phyloP scores from a whole-genome alignment of 2,888 invertebrate genomes.

The Strigamia crassipes region DNA sequence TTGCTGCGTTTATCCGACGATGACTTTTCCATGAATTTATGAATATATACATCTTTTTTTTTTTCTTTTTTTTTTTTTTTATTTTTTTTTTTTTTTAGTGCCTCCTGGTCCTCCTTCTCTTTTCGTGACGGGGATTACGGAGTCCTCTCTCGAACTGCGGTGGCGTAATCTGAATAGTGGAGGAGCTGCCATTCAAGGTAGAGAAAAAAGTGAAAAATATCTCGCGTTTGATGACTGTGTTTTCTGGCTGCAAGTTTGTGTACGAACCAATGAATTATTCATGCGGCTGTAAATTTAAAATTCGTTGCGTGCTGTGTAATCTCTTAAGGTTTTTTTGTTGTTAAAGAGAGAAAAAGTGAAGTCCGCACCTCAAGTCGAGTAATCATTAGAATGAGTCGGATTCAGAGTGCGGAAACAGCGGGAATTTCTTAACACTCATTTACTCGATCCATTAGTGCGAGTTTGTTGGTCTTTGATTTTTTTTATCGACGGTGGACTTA shows the following conservation, averaged over 20 bases:
- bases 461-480: constrained; percentile 17
- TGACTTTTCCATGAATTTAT: constrained; percentile 34
- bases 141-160: constrained; percentile 48
- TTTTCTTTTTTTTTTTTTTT: constrained; percentile 62
- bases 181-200: constrained; percentile 49
- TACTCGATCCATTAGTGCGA: constrained; percentile 5
- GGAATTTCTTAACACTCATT: constrained; percentile 36
- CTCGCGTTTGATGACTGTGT: background rate
- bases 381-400: constrained; percentile 1
- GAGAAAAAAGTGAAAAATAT: constrained; percentile 1
- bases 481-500: background rate
- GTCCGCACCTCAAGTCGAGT: background rate
- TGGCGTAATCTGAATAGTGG: constrained; percentile 48
- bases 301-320: constrained; percentile 8
- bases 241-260: constrained; percentile 1
- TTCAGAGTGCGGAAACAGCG: background rate
- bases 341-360: background rate
- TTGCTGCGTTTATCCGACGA: constrained; percentile 12
- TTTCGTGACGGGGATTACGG: constrained; percentile 76
- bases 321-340: constrained; percentile 2
- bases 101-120: constrained; percentile 85
- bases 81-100: constrained; percentile 65
- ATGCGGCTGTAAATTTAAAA: constrained; percentile 14
- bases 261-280: background rate
- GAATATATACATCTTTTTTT: constrained; percentile 39